Percentiles rank a stretch among this genome's conserved stretches.
phyloP scores from a whole-genome alignment of 2,888 invertebrate species.

The Aphelenchoides bicaudatus region DNA sequence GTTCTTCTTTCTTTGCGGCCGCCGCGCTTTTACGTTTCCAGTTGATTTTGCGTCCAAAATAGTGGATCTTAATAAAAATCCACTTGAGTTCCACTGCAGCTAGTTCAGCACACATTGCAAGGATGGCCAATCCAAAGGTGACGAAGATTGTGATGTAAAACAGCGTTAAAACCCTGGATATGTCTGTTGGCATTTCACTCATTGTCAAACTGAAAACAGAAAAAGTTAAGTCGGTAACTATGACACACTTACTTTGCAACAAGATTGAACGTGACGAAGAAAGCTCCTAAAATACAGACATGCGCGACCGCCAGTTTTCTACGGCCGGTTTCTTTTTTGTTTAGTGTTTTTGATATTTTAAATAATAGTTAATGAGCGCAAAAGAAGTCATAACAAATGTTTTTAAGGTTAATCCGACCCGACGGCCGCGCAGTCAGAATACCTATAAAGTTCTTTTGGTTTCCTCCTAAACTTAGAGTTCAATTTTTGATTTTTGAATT shows the following conservation, averaged over 20 bases:
- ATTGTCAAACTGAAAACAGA: too few relatives aligned
- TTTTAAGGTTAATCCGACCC: too few relatives aligned
- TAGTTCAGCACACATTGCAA: slow-evolving; percentile 60
- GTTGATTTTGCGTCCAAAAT: slow-evolving; percentile 57
- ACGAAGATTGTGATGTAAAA: slow-evolving; percentile 60
- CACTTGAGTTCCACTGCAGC: slow-evolving; percentile 59
- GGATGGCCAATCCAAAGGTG: slow-evolving; percentile 59
- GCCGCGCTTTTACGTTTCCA: slow-evolving; percentile 42
- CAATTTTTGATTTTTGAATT: background rate
- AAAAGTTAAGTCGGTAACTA: too few relatives aligned
- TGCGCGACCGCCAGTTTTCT: too few relatives aligned
- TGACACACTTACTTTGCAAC: slow-evolving; percentile 60
- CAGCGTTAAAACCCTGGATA: slow-evolving; percentile 52
- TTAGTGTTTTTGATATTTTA: too few relatives aligned
- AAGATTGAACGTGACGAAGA: slow-evolving; percentile 60
- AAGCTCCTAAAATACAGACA: too few relatives aligned
- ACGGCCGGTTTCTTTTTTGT: too few relatives aligned
- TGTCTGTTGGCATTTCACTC: slow-evolving; percentile 55
- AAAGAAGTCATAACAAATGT: too few relatives aligned
- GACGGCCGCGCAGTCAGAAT: too few relatives aligned
- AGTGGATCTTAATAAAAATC: slow-evolving; percentile 49
- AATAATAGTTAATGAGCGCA: too few relatives aligned
- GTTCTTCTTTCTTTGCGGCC: slow-evolving; percentile 40
- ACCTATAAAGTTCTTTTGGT: slow-evolving; percentile 52
- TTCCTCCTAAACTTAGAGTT: slow-evolving; percentile 36